Percentiles rank a stretch among this genome's conserved stretches.
These are phyloP conservation scores for Drosophila sproati DNA, from an alignment of 1,140 invertebrate genomes.

Conservation along the genomic window DNA sequence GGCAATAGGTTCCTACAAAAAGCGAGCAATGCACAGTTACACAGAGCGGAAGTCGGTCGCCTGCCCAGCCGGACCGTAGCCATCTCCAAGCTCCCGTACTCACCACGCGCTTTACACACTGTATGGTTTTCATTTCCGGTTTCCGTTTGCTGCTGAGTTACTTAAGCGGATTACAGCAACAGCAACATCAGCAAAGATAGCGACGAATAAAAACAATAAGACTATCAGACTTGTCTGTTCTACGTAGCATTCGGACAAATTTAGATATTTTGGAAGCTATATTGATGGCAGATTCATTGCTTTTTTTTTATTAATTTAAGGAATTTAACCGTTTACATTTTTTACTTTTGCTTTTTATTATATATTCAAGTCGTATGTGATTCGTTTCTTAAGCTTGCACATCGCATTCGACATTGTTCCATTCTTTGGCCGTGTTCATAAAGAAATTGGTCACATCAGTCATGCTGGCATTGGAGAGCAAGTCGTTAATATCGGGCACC, in stretches of 20 bases:
- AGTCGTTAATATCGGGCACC: conserved; percentile 42
- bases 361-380: too few relatives aligned
- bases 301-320: not conserved
- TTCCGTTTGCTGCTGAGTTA: conserved; percentile 74
- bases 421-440: conserved; percentile 15
- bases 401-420: conserved; percentile 29
- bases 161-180: conserved; percentile 78
- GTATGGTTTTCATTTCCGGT: conserved; percentile 82
- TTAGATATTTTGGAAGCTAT: not conserved
- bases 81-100: not conserved
- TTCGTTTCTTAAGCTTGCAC: conserved; percentile 18
- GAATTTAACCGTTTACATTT: conserved; percentile 7
- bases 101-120: conserved; percentile 61
- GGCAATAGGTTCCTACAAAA: conserved; percentile 16
- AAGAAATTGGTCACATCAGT: conserved; percentile 47
- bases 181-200: conserved; percentile 17
- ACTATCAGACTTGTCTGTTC: conserved; percentile 1
- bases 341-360: conserved; percentile 10
- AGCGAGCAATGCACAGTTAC: conserved; percentile 32
- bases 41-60: conserved; percentile 59
- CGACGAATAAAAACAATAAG: conserved; percentile 10
- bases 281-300: not conserved
- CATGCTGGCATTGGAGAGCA: conserved; percentile 46
- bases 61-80: conserved; percentile 39
- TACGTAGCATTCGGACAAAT: not conserved